Percentiles rank a stretch among this genome's conserved stretches.
These are phyloP conservation scores for Oscheius sp. DNA, from an alignment of 2,888 invertebrate species.

Conservation along the genomic window DNA sequence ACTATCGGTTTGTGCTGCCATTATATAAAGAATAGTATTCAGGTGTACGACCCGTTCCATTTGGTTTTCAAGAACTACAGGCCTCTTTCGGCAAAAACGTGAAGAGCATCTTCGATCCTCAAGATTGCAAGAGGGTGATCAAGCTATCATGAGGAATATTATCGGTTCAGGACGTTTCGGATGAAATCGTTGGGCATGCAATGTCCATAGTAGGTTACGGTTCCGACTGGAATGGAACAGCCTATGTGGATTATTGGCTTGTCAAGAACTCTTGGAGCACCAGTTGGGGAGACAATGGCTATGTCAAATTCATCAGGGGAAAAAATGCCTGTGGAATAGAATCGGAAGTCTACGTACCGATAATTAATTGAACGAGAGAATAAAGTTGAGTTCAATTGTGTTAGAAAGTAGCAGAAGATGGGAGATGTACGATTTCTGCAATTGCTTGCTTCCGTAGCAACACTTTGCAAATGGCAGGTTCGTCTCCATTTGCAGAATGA, in stretches of 20 bases:
- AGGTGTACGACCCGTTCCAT: too few relatives aligned
- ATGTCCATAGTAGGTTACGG: slow-evolving; percentile 67
- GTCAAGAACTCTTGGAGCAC: slow-evolving; percentile 67
- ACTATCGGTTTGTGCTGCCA: slow-evolving; percentile 49
- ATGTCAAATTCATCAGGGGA: slow-evolving; percentile 61
- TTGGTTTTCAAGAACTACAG: too few relatives aligned
- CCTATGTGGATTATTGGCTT: slow-evolving; percentile 61
- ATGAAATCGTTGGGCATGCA: slow-evolving; percentile 67
- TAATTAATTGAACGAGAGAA: slow-evolving; percentile 19
- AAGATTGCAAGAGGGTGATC: slow-evolving; percentile 54
- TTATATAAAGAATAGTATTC: too few relatives aligned
- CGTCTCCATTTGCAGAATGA: too few relatives aligned
- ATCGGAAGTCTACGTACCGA: slow-evolving; percentile 43
- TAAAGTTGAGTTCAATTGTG: too few relatives aligned
- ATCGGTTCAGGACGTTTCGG: slow-evolving; percentile 44
- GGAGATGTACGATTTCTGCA: too few relatives aligned
- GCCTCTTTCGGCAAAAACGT: too few relatives aligned
- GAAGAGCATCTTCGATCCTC: too few relatives aligned
- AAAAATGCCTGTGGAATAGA: slow-evolving; percentile 63
- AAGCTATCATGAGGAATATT: slow-evolving; percentile 45
- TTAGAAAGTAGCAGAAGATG: too few relatives aligned
- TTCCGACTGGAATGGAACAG: slow-evolving; percentile 41
- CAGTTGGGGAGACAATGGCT: slow-evolving; percentile 58
- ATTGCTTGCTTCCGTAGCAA: too few relatives aligned
- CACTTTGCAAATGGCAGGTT: too few relatives aligned